Conservation (phyloP, 2,797 vertebrate genomes). For the Chelonia mydas region DNA sequence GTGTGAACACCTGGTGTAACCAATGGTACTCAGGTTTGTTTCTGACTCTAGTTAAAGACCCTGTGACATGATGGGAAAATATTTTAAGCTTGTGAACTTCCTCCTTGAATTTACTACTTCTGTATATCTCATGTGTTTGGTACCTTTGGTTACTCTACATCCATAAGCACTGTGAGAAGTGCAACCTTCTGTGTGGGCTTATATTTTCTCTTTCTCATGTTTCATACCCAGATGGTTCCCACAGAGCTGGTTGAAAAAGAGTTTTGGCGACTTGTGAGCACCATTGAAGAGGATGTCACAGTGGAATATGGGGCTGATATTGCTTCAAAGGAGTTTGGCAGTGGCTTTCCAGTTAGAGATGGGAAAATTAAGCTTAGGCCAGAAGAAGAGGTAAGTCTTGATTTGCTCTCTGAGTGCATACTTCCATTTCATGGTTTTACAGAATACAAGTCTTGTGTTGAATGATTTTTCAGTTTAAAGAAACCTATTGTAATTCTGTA, state of each 20-base stretch:
- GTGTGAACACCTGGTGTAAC: not conserved
- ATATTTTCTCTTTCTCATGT: not conserved
- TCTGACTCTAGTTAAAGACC: not conserved
- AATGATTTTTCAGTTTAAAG: not conserved
- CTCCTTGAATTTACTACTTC: not conserved
- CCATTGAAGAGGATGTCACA: slow-evolving; percentile 97
- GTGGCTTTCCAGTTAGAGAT: slow-evolving; percentile 94
- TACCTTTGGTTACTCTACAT: not conserved
- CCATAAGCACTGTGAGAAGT: not conserved
- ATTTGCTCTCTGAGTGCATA: not conserved
- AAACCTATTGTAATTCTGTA: not conserved
- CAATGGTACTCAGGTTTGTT: not conserved
- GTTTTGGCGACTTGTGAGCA: slow-evolving; percentile 97
- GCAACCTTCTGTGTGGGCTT: not conserved
- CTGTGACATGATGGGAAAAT: not conserved
- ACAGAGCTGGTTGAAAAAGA: slow-evolving; percentile 99
- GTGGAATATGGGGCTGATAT: slow-evolving; percentile 99
- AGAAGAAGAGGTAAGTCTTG: slow-evolving; percentile 90
- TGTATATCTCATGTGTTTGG: rapidly evolving
- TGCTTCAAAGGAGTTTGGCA: slow-evolving; percentile 98
- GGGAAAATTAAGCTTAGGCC: slow-evolving; percentile 89
- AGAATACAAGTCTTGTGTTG: not conserved
- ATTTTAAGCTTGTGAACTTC: not conserved
- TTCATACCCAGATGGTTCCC: slow-evolving; percentile 92
- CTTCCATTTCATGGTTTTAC: not conserved